phyloP scores from a whole-genome alignment of 2,797 vertebrate species.

The Aphelocoma californica region DNA sequence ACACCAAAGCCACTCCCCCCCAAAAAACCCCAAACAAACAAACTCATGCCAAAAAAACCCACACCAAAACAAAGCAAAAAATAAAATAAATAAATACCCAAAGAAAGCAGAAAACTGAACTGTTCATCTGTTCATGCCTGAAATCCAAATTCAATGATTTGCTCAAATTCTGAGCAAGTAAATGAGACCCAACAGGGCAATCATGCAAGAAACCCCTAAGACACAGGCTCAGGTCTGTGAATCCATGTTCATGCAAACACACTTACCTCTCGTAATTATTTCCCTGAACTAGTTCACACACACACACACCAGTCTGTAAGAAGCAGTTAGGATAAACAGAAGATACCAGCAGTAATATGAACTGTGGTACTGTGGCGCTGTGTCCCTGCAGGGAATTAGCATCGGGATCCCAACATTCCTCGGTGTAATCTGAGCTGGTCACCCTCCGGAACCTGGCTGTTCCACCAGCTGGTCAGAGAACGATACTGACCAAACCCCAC shows the following conservation, averaged over 20 bases:
- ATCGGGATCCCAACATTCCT: background rate
- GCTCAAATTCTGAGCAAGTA: background rate
- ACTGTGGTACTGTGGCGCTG: background rate
- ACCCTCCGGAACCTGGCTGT: background rate
- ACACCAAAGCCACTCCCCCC: background rate
- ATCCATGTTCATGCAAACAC: background rate
- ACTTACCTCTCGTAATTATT: background rate
- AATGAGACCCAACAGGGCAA: background rate
- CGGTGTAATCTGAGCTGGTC: background rate
- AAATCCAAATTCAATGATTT: background rate
- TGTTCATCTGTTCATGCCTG: background rate
- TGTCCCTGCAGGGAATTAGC: background rate
- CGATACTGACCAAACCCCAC: background rate
- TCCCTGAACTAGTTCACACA: background rate
- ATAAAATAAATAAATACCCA: background rate
- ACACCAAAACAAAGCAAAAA: background rate
- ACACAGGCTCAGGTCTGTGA: background rate
- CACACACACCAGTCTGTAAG: fast-evolving
- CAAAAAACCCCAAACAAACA: background rate
- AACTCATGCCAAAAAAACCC: background rate
- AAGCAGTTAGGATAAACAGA: background rate
- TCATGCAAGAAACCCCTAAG: background rate
- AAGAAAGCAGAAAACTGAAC: background rate
- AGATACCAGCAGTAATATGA: background rate
- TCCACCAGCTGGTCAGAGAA: background rate